phyloP scores from a whole-genome alignment of 2,888 invertebrate genomes.

The Ferrisia virgata region DNA sequence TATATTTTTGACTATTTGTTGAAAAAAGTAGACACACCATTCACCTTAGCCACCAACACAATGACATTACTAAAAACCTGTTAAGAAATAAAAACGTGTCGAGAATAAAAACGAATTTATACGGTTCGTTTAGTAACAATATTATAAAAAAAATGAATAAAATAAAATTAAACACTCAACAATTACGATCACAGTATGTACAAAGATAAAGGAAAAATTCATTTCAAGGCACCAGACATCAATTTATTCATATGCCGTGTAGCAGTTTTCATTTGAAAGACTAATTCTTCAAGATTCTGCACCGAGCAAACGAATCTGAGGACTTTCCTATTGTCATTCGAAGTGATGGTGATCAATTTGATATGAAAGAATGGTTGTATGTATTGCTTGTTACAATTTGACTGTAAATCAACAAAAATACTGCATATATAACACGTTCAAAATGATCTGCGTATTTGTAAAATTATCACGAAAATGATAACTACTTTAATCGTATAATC shows the following conservation, averaged over 20 bases:
- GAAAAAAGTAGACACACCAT: too few species aligned
- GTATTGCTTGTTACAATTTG: slow-evolving; percentile 2
- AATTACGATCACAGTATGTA: neutral
- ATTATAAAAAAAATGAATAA: too few species aligned
- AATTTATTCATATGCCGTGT: slow-evolving; percentile 13
- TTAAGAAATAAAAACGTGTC: too few species aligned
- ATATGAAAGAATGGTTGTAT: neutral
- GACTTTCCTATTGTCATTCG: neutral
- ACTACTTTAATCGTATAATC: slow-evolving; percentile 21
- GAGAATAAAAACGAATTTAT: too few species aligned
- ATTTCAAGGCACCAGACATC: neutral
- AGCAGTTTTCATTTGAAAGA: neutral
- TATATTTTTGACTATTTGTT: too few species aligned
- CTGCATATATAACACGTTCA: neutral
- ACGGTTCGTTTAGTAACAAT: too few species aligned
- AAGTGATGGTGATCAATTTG: neutral
- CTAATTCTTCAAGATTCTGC: neutral
- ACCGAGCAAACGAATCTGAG: neutral
- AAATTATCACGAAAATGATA: neutral
- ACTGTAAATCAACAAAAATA: neutral
- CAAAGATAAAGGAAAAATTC: neutral
- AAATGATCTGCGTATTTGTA: neutral
- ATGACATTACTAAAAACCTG: too few species aligned
- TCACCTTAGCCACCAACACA: too few species aligned
- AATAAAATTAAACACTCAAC: neutral